A percentile compares a stretch with the other conserved stretches of the same genome.
These are phyloP conservation scores for Platerodrilus igneus DNA, from an alignment of 2,888 invertebrate species.

Conservation along the genomic window DNA sequence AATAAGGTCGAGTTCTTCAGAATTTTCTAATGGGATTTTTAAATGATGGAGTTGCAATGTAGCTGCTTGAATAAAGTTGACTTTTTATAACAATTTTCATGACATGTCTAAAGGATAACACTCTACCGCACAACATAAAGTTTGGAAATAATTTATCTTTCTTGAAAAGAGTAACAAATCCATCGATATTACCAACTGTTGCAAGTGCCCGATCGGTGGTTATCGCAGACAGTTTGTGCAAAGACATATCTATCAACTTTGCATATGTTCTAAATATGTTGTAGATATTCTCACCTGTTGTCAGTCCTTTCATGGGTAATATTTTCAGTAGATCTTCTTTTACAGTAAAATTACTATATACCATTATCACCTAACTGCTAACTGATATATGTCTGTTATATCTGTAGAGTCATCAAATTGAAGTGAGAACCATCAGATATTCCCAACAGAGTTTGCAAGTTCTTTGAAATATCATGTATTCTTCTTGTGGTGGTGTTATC, in stretches of 20 bases:
- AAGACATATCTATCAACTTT: constrained; percentile 20
- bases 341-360: constrained; percentile 20
- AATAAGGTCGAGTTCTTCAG: constrained; percentile 15
- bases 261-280: constrained; percentile 8
- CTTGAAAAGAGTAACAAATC: constrained; percentile 5
- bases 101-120: background rate
- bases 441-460: too few relatives aligned
- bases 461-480: too few relatives aligned
- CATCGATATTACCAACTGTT: background rate
- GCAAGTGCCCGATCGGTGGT: background rate
- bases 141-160: too few relatives aligned
- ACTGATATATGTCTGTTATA: too few relatives aligned
- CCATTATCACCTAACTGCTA: constrained; percentile 24
- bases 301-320: constrained; percentile 23
- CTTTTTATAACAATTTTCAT: too few relatives aligned
- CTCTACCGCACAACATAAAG: background rate
- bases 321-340: constrained; percentile 28
- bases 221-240: constrained; percentile 19
- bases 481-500: too few relatives aligned
- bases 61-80: too few relatives aligned
- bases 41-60: too few relatives aligned
- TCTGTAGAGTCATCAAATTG: too few relatives aligned
- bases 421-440: too few relatives aligned
- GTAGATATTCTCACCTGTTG: constrained; percentile 27
- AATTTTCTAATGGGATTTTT: too few relatives aligned